Conservation (phyloP, 2,113 vertebrate species). For the Phocoena phocoena region DNA sequence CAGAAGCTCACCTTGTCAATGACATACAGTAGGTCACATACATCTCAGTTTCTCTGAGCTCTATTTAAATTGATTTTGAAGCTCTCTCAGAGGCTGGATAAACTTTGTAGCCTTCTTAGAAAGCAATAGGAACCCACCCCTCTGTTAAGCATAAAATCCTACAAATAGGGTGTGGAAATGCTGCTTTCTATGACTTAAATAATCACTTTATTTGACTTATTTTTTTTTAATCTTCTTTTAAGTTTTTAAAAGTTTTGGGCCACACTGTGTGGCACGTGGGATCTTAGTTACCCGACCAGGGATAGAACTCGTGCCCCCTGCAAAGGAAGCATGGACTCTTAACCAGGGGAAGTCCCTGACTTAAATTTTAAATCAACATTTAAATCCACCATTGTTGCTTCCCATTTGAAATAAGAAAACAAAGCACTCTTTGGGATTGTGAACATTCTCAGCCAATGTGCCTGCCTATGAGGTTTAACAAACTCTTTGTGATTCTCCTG, state of each 20-base stretch:
- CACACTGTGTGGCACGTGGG: too few relatives aligned
- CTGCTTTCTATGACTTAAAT: neutral
- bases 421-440: neutral
- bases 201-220: neutral
- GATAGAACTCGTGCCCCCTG: rapidly evolving
- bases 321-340: neutral
- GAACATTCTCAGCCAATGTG: neutral
- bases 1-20: neutral
- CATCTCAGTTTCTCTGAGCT: neutral
- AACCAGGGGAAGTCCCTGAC: neutral
- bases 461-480: neutral
- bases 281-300: neutral
- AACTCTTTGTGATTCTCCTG: neutral
- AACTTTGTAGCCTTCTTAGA: neutral
- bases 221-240: neutral
- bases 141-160: neutral
- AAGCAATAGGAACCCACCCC: neutral
- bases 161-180: neutral
- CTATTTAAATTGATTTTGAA: neutral
- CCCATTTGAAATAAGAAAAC: neutral
- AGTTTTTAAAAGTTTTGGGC: neutral
- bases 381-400: neutral
- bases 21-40: rapidly evolving
- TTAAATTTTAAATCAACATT: neutral
- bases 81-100: neutral